phyloP scores from a whole-genome alignment of 2,888 invertebrate species.

The Cataglyphis rosenhaueri region DNA sequence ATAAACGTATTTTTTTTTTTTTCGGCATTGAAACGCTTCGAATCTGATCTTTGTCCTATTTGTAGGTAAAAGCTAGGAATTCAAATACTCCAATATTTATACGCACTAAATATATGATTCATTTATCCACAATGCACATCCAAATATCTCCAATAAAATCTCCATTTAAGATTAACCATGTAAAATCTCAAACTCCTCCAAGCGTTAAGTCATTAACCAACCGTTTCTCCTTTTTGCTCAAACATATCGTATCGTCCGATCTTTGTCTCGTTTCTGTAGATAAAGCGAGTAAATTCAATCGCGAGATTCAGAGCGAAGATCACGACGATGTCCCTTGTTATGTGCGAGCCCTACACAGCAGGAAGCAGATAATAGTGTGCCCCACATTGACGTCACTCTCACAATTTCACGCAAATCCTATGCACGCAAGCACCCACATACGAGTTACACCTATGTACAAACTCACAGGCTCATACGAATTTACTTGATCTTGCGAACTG shows the following conservation, averaged over 20 bases:
- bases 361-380: constrained; percentile 61
- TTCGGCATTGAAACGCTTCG: constrained; percentile 17
- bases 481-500: constrained; percentile 22
- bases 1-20: not conserved
- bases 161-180: constrained; percentile 33
- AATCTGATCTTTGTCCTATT: constrained; percentile 60
- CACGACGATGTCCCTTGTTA: constrained; percentile 26
- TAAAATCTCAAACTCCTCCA: constrained; percentile 4
- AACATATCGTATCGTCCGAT: constrained; percentile 21
- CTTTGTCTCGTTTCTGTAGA: constrained; percentile 68
- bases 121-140: constrained; percentile 1
- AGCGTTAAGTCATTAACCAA: constrained; percentile 23
- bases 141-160: constrained; percentile 39
- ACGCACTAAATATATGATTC: constrained; percentile 21
- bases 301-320: constrained; percentile 30
- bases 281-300: constrained; percentile 48
- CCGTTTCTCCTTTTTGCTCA: constrained; percentile 11
- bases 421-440: constrained; percentile 2
- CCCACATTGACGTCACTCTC: constrained; percentile 27
- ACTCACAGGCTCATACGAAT: constrained; percentile 22
- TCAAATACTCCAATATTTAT: constrained; percentile 26
- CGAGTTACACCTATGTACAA: constrained; percentile 44
- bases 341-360: constrained; percentile 49
- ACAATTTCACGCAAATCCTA: constrained; percentile 25
- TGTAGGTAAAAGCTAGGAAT: constrained; percentile 56